A percentile compares a stretch with the other conserved stretches of the same genome.
These are phyloP conservation scores for Pseudorectes ferrugineus DNA, from an alignment of 2,113 vertebrate species.

Conservation along the genomic window DNA sequence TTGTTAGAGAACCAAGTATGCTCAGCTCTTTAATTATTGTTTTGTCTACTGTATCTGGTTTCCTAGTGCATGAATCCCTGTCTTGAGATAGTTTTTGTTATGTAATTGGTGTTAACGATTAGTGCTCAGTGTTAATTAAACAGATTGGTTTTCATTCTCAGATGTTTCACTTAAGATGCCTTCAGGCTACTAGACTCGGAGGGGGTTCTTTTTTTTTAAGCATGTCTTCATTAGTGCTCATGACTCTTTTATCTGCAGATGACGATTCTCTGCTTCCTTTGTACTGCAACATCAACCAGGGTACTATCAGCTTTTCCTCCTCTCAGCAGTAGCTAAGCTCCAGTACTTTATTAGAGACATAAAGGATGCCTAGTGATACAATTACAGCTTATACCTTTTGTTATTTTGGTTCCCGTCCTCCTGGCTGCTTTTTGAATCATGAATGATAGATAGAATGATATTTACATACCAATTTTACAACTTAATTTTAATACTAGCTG, in stretches of 20 bases:
- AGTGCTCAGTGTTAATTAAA: constrained; percentile 32
- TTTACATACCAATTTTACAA: neutral
- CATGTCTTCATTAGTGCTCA: constrained; percentile 18
- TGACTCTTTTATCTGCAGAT: constrained; percentile 22
- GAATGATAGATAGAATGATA: neutral
- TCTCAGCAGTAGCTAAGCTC: neutral
- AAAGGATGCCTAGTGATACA: neutral
- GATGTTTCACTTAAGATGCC: constrained; percentile 23
- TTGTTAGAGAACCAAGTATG: neutral
- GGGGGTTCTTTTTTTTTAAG: neutral
- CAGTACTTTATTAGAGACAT: neutral
- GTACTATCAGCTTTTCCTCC: neutral
- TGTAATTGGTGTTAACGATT: neutral
- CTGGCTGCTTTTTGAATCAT: neutral
- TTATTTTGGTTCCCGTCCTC: neutral
- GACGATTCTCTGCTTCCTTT: constrained; percentile 4
- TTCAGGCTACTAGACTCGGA: constrained; percentile 18
- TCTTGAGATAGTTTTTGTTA: constrained; percentile 28
- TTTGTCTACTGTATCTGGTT: neutral
- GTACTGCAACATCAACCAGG: neutral
- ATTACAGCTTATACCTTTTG: neutral
- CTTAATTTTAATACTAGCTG: neutral
- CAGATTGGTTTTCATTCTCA: constrained; percentile 25
- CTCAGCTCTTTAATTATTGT: neutral
- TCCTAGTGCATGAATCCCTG: neutral